Evolutionary conservation across 1,140 invertebrate genomes (phyloP).

Genomic region (Diabrotica virgifera): DNA sequence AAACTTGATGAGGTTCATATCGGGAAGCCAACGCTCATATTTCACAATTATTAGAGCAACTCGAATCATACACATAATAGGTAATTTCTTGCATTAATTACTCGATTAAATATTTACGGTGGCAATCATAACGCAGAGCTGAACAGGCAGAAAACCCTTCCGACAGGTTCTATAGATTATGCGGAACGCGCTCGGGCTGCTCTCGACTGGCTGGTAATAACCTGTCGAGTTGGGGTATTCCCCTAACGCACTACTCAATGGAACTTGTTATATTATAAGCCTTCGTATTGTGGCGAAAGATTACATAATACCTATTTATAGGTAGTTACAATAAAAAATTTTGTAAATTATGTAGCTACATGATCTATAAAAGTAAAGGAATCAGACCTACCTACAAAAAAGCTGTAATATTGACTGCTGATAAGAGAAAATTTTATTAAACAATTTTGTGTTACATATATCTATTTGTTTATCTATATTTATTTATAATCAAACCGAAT

Average conservation of each 20-base stretch:
- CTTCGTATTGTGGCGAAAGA: no score
- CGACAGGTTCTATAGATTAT: constrained; percentile 47
- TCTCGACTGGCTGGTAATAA: background rate
- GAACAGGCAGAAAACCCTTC: constrained; percentile 45
- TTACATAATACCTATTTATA: no score
- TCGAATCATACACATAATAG: constrained; percentile 51
- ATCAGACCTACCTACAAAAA: no score
- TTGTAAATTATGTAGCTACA: no score
- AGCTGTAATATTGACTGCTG: no score
- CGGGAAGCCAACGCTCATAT: constrained; percentile 34
- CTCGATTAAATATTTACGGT: constrained; percentile 50
- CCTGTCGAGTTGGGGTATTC: constrained; percentile 1
- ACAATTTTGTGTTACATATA: no score
- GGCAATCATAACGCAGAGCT: constrained; percentile 49
- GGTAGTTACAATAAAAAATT: no score
- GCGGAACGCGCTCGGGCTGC: constrained; percentile 26
- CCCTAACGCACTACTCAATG: background rate
- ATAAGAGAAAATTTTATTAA: no score
- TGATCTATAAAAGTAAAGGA: no score
- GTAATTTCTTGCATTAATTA: constrained; percentile 53
- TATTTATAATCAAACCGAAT: no score
- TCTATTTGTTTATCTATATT: no score
- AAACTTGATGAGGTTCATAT: constrained; percentile 7
- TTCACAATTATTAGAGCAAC: constrained; percentile 48
- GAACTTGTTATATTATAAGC: background rate